These are phyloP conservation scores for Plagiodera versicolora DNA, from an alignment of 2,888 invertebrate species.

Conservation along the genomic window DNA sequence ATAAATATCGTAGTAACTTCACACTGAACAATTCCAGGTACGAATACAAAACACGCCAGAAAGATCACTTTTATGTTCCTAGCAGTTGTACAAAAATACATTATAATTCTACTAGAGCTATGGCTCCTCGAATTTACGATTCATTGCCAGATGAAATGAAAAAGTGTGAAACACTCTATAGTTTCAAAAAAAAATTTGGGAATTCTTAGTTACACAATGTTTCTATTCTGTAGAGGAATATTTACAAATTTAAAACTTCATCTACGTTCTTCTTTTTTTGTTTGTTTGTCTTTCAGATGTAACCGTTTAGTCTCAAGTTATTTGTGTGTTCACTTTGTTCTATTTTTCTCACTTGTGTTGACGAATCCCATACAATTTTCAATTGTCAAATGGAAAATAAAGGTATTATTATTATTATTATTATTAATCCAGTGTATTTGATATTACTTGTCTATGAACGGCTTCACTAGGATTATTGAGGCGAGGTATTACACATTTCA, in stretches of 20 bases:
- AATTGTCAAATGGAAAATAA: too few relatives aligned
- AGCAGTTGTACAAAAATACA: too few relatives aligned
- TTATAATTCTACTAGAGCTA: not conserved
- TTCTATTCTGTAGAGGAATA: not conserved
- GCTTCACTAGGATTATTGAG: too few relatives aligned
- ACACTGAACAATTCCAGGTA: constrained; percentile 1
- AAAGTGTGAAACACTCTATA: not conserved
- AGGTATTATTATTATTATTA: too few relatives aligned
- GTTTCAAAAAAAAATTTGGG: not conserved
- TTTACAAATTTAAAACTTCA: not conserved
- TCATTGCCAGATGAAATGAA: not conserved
- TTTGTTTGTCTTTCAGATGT: not conserved
- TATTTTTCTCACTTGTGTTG: too few relatives aligned
- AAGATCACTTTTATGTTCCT: not conserved
- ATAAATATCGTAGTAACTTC: constrained; percentile 4
- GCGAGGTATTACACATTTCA: too few relatives aligned
- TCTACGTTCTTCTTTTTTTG: not conserved
- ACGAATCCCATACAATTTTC: too few relatives aligned
- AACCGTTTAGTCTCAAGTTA: not conserved
- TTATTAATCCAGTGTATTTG: too few relatives aligned
- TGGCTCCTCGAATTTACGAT: not conserved
- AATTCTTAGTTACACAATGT: not conserved
- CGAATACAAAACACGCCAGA: constrained; percentile 4
- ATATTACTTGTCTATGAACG: too few relatives aligned
- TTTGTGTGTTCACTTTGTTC: too few relatives aligned